Base-by-base conservation (phyloP, 2,113 vertebrate genomes). In the Zeus faber region DNA sequence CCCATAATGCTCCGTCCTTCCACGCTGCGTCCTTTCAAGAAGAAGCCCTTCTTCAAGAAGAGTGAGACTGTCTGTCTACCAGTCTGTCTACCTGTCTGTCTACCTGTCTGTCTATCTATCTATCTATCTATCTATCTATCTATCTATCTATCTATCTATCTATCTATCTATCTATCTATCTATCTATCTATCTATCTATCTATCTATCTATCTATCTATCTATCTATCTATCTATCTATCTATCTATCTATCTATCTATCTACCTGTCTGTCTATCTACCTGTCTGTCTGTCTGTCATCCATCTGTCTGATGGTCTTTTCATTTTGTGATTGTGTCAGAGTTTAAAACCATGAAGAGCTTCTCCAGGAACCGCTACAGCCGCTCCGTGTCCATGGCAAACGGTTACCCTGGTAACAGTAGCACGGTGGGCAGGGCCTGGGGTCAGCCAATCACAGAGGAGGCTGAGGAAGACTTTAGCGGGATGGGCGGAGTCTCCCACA, bases 401-500 rank as follows among this genome's bases (percentile, higher is more conserved):
- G 23, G 81, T 2, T 83, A 82, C 76, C 83, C 70, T 0, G 85
- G 62, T 10, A 95, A 96, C 80, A 26, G 75, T 55, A 93, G 84
- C 81, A 77, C 70, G 39, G 33, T 62, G 41, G 74, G 49, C 11
- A 70, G 23, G 25, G 65, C 50, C 48, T 68, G 33, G 67, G 10
- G 58, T 9, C 74, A 26, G 67, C 66, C 8, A 77, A 5, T 0
- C 49, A 81, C 2, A 83, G 91, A 2, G 53, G 71, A 92, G 7
- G 74, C 81, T 7, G 92, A 95, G 4, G 93, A 88, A 0, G 92
- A 94, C 25, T 95, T 90, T 72, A 97, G 95, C 22, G 96, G 96
- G 33, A 91, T 91, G 2, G 95, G 91, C 0, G 87, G 85, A 0
- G 80, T 81, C 45, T 84, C 90, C 8, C 79, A 52, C 33, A 81